phyloP scores from a whole-genome alignment of 1,140 invertebrate species.

The Ostrea edulis region DNA sequence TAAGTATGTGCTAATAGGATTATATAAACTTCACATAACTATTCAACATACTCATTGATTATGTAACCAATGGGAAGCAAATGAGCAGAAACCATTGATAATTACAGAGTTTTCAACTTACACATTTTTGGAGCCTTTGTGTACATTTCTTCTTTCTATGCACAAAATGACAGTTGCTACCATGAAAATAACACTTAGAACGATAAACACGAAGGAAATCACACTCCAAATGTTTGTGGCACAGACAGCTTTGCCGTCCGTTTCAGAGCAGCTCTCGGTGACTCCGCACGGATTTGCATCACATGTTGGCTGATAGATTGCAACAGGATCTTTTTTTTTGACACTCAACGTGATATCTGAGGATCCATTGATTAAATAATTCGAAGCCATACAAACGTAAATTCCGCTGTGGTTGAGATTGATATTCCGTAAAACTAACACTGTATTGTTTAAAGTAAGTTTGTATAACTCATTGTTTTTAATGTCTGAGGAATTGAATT shows the following conservation, averaged over 20 bases:
- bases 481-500: background rate
- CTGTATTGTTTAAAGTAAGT: background rate
- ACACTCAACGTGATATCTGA: background rate
- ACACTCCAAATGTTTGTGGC: background rate
- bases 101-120: too few species aligned
- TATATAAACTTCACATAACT: too few species aligned
- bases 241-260: background rate
- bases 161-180: background rate
- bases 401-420: background rate
- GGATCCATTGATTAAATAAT: background rate
- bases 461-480: background rate
- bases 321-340: background rate
- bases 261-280: background rate
- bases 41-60: too few species aligned
- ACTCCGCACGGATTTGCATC: background rate
- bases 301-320: background rate
- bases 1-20: too few species aligned
- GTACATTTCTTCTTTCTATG: background rate
- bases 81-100: too few species aligned
- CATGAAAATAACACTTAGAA: background rate
- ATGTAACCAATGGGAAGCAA: too few species aligned
- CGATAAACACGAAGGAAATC: background rate
- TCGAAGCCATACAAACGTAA: background rate
- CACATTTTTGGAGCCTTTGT: background rate
- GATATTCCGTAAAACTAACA: background rate